Conservation (phyloP, 1,140 invertebrate species). For the Zaprionus gabonicus region DNA sequence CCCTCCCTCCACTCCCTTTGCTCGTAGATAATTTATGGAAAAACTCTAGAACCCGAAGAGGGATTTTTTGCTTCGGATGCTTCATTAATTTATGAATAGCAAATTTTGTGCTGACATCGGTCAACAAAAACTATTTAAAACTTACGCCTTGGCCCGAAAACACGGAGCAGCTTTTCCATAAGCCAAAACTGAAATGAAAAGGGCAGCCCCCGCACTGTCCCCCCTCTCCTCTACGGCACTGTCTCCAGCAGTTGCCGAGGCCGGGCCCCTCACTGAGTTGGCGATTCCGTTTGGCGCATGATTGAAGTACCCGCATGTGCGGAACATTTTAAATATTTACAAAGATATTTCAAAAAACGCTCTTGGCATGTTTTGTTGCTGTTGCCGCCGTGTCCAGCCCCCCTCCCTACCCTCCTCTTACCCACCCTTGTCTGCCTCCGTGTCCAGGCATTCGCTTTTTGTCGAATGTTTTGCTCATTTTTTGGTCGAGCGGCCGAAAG, state of each 20-base stretch:
- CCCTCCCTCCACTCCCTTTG: constrained; percentile 20
- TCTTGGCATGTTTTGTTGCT: constrained; percentile 75
- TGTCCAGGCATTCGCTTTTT: constrained; percentile 34
- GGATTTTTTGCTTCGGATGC: constrained; percentile 56
- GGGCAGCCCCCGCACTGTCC: neutral
- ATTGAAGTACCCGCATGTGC: constrained; percentile 82
- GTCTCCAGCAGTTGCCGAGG: neutral
- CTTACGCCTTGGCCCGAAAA: constrained; percentile 47
- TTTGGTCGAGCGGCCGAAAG: constrained; percentile 52
- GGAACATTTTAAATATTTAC: constrained; percentile 82
- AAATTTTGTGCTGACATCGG: constrained; percentile 79
- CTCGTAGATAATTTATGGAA: constrained; percentile 67
- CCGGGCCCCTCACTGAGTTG: constrained; percentile 14
- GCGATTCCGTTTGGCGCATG: constrained; percentile 67
- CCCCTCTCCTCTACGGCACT: neutral
- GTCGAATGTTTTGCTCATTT: constrained; percentile 74
- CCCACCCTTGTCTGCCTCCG: no score
- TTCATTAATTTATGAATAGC: constrained; percentile 82
- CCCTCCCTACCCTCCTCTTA: no score
- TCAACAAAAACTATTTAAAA: constrained; percentile 80
- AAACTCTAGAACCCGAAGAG: constrained; percentile 63
- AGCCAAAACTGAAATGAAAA: constrained; percentile 43
- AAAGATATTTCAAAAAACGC: constrained; percentile 83
- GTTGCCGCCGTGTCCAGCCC: constrained; percentile 37
- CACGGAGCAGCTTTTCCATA: constrained; percentile 9